phyloP scores from a whole-genome alignment of 2,113 vertebrate genomes.

The Aplodontia rufa region DNA sequence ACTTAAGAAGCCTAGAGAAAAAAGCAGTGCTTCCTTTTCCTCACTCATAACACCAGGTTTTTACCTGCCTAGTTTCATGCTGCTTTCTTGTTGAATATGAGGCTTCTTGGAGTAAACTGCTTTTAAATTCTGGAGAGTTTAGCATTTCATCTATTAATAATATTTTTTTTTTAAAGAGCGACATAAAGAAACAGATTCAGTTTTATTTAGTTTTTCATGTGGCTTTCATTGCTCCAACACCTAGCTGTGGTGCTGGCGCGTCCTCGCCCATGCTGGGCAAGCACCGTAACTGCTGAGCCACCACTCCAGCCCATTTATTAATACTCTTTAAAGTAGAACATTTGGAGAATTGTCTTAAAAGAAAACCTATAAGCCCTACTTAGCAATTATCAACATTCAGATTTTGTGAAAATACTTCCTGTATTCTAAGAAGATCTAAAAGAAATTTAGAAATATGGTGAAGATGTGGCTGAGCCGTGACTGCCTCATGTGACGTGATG shows the following conservation, averaged over 20 bases:
- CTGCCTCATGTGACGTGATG: neutral
- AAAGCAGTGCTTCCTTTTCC: neutral
- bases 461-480: neutral
- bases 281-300: too few species aligned
- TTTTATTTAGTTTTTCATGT: too few species aligned
- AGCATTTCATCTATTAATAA: neutral
- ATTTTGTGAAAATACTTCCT: neutral
- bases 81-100: neutral
- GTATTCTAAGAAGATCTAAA: neutral
- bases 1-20: neutral
- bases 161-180: too few species aligned
- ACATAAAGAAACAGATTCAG: too few species aligned
- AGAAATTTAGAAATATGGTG: neutral
- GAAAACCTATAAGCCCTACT: neutral
- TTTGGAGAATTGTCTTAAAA: neutral
- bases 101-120: neutral
- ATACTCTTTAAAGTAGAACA: neutral
- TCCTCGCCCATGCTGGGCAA: too few species aligned
- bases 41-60: too few species aligned
- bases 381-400: neutral
- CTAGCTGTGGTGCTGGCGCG: too few species aligned
- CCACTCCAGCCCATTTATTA: too few species aligned
- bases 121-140: neutral
- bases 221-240: too few species aligned
- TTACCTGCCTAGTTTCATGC: neutral